Conservation (phyloP, 2,797 vertebrate species). For the Hippocampus kuda region DNA sequence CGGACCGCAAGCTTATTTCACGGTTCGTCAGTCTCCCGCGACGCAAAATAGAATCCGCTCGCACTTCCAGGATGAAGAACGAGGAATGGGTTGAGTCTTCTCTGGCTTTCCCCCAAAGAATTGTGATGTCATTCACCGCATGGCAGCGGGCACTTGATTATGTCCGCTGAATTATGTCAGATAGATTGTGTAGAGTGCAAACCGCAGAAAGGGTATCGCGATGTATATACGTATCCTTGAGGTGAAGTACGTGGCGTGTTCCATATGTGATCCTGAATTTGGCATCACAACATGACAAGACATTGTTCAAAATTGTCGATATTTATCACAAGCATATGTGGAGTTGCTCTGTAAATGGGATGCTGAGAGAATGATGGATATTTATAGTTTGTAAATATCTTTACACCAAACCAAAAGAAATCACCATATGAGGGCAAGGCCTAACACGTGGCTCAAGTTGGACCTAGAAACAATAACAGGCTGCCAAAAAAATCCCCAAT, state of each 20-base stretch:
- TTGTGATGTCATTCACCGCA: constrained; percentile 25
- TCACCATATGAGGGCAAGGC: not conserved
- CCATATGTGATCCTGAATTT: not conserved
- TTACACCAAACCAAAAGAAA: not conserved
- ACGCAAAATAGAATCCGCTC: constrained; percentile 26
- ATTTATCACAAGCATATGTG: not conserved
- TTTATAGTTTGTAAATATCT: not conserved
- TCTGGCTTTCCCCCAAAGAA: constrained; percentile 7
- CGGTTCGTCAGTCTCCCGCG: constrained; percentile 34
- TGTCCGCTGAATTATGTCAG: constrained; percentile 13
- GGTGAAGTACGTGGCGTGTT: not conserved
- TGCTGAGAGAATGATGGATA: not conserved
- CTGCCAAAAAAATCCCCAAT: not conserved
- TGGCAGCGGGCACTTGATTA: not conserved
- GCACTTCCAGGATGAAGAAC: not conserved
- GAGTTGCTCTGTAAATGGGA: not conserved
- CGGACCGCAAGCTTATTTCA: constrained; percentile 34
- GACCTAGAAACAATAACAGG: not conserved
- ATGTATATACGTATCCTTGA: constrained; percentile 9
- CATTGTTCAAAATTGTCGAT: not conserved
- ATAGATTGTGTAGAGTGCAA: not conserved
- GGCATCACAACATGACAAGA: not conserved
- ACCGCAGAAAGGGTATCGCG: constrained; percentile 9
- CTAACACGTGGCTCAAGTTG: not conserved
- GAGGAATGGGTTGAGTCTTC: constrained; percentile 9